phyloP scores from a whole-genome alignment of 2,888 invertebrate species.

The Lycophotia porphyrea region DNA sequence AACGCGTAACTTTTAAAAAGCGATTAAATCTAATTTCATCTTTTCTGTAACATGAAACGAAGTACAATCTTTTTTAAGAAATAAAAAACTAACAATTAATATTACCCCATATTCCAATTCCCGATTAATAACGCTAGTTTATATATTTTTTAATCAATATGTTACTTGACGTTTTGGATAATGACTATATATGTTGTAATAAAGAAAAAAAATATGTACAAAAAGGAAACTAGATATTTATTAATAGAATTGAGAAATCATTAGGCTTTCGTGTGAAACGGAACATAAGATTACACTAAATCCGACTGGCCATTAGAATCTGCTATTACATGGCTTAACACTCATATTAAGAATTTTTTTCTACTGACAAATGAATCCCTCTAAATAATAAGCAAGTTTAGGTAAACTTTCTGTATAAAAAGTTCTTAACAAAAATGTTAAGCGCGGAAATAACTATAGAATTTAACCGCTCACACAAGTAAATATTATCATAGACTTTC shows the following conservation, averaged over 20 bases:
- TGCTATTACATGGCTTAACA: conserved; percentile 42
- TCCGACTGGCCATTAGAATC: conserved; percentile 63
- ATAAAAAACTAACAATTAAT: conserved; percentile 68
- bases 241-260: conserved; percentile 71
- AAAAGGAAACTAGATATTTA: conserved; percentile 72
- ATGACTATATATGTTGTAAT: conserved; percentile 78
- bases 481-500: conserved; percentile 72
- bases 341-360: conserved; percentile 41
- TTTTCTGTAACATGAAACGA: conserved; percentile 74
- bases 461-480: conserved; percentile 74
- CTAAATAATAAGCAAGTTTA: conserved; percentile 51
- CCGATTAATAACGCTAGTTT: conserved; percentile 71
- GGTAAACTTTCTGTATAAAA: conserved; percentile 41
- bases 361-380: conserved; percentile 38
- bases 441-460: conserved; percentile 64
- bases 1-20: conserved; percentile 75
- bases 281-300: conserved; percentile 62
- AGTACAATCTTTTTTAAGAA: conserved; percentile 71
- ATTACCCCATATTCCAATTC: conserved; percentile 73
- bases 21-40: conserved; percentile 71
- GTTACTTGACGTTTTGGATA: conserved; percentile 76
- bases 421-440: conserved; percentile 57
- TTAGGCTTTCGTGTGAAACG: conserved; percentile 69
- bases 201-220: conserved; percentile 79
- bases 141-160: conserved; percentile 62